These are phyloP conservation scores for Epinephelus lanceolatus DNA, from an alignment of 2,113 vertebrate genomes.

Conservation along the genomic window DNA sequence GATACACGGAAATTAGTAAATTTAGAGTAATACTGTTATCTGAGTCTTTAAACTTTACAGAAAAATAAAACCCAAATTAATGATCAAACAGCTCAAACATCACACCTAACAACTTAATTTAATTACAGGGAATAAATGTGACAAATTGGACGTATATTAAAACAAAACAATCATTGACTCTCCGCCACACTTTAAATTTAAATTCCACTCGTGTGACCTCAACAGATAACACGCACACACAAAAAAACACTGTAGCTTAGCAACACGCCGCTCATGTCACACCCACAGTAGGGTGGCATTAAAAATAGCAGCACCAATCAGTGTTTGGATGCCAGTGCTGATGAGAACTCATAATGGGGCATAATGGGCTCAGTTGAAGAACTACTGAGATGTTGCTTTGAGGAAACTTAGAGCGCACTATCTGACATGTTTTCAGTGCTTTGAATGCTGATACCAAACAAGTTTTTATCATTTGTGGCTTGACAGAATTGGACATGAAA, in stretches of 20 bases:
- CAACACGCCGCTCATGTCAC: slow-evolving; percentile 65
- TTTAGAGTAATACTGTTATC: not conserved
- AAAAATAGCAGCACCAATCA: slow-evolving; percentile 79
- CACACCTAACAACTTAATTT: not conserved
- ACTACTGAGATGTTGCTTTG: slow-evolving; percentile 54
- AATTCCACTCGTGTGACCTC: slow-evolving; percentile 44
- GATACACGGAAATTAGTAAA: not conserved
- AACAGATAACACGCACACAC: slow-evolving; percentile 37
- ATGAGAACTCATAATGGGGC: slow-evolving; percentile 69
- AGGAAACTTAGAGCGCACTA: slow-evolving; percentile 47
- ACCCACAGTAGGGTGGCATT: slow-evolving; percentile 64
- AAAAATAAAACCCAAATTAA: not conserved
- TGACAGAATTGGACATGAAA: slow-evolving; percentile 65
- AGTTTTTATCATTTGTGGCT: slow-evolving; percentile 32
- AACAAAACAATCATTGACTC: not conserved
- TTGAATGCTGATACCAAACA: slow-evolving; percentile 49
- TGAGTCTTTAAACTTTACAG: not conserved
- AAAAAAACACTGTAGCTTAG: slow-evolving; percentile 63
- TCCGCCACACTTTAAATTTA: slow-evolving; percentile 1
- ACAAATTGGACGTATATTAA: not conserved
- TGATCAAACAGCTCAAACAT: not conserved
- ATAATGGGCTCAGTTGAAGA: slow-evolving; percentile 57
- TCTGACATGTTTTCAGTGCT: slow-evolving; percentile 64
- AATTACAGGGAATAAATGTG: not conserved
- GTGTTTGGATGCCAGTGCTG: slow-evolving; percentile 62